Evolutionary conservation across 2,113 vertebrate species (phyloP).

Genomic region (Lophotis ruficrista): DNA sequence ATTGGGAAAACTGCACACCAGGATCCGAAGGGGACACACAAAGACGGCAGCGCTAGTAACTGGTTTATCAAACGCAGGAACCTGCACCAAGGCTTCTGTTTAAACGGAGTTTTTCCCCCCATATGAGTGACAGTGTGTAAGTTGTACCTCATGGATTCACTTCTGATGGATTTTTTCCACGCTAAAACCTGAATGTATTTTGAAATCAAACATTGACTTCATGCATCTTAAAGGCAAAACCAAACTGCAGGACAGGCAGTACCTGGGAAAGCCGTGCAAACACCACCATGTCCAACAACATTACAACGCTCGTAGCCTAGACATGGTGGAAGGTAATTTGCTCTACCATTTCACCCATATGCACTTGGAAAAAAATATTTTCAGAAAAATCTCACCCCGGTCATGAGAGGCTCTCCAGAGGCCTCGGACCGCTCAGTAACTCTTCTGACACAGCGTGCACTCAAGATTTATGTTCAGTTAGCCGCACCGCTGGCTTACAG

Average conservation of each 20-base stretch:
- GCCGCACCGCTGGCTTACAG: background rate
- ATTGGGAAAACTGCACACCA: no score
- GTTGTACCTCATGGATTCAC: background rate
- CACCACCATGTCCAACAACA: no score
- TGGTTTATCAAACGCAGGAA: background rate
- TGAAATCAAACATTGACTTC: background rate
- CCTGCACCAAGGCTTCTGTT: background rate
- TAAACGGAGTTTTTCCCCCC: background rate
- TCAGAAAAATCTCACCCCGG: background rate
- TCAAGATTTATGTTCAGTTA: background rate
- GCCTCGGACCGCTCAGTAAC: background rate
- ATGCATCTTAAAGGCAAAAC: background rate
- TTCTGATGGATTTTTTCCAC: background rate
- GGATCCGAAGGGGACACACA: background rate
- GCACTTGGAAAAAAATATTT: background rate
- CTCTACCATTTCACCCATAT: fast-evolving
- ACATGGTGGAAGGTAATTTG: background rate
- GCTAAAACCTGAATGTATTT: background rate
- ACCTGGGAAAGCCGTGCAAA: background rate
- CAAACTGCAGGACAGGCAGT: background rate
- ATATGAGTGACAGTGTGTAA: background rate
- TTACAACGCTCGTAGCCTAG: background rate
- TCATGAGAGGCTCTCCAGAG: background rate
- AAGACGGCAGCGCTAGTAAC: background rate
- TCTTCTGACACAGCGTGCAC: fast-evolving